A percentile compares a stretch with the other conserved stretches of the same genome.
Evolutionary conservation across 1,140 invertebrate genomes (phyloP).

Genomic region (Cyrtorhinus lividipennis): DNA sequence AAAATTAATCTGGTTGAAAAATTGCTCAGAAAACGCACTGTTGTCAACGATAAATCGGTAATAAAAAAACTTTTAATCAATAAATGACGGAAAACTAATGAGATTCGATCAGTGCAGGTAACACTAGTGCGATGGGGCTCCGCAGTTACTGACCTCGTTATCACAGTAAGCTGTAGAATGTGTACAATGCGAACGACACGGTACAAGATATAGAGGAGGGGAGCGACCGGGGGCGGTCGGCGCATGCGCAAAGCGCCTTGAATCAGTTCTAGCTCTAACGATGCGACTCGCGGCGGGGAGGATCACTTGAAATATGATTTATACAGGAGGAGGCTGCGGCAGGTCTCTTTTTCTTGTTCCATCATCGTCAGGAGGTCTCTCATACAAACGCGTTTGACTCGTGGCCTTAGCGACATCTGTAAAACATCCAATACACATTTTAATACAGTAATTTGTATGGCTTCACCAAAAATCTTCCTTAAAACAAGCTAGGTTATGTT

Average conservation of each 20-base stretch:
- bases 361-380: constrained; percentile 80
- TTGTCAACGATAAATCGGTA: too few species aligned
- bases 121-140: not conserved
- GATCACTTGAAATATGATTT: constrained; percentile 67
- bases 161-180: not conserved
- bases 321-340: constrained; percentile 63
- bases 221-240: too few species aligned
- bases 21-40: too few species aligned
- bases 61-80: too few species aligned
- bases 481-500: too few species aligned
- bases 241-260: too few species aligned
- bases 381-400: constrained; percentile 82
- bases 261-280: too few species aligned
- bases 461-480: too few species aligned
- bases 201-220: not conserved
- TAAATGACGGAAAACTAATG: not conserved
- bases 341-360: constrained; percentile 77
- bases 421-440: too few species aligned
- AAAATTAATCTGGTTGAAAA: too few species aligned
- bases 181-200: not conserved
- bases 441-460: too few species aligned
- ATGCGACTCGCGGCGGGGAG: too few species aligned
- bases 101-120: constrained; percentile 4
- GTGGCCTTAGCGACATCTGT: constrained; percentile 34
- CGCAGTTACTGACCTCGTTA: not conserved